Evolutionary conservation across 2,113 vertebrate species (phyloP), one percentile per base, ranked within the genome.

Genomic region (Gasterosteus nipponicus): DNA sequence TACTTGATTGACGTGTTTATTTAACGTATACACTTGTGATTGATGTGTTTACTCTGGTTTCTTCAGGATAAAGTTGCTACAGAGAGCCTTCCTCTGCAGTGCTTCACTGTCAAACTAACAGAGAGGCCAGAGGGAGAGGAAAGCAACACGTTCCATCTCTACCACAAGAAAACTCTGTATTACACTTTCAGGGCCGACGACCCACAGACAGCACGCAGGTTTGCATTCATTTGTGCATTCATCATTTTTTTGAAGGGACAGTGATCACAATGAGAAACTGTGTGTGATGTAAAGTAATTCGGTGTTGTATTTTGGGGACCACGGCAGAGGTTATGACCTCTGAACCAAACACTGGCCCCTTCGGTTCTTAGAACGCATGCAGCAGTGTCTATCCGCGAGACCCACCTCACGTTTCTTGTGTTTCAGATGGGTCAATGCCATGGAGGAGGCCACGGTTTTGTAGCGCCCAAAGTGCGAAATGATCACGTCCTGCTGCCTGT

Each of bases 101-200:
- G 97, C 69, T 99, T 99, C 93, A 97, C 96, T n/a, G 93, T 99
- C 56, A 94, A 92, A 69, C 87, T 92, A 57, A 93, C 94, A 7
- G 95, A 95, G 78, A 95, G 93, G 82, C 95, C 96, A 8, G 96
- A 96, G 68, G 94, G 92, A 84, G 95, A 77, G 0, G 95, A 96
- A 51, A 91, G 93, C 61, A 94, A 92, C 3, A 73, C 96, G 67
- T 99, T 99, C 79, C 98, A 99, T 75, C 96, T 99, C 54, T 98
- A 97, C 90, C 97, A 99, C 94, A 98, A 98, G 92, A 96, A 97
- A 82, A 97, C 95, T 4, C 94, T 99, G 31, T 98, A 96, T 89
- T 99, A 97, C 22, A 97, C 94, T 85, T 99, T 98, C 92, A 96
- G 94, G 88, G 97, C 97, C 0, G 96, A 98, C 39, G 95, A 98